Percentiles rank a stretch among this genome's conserved stretches.
phyloP scores from a whole-genome alignment of 2,888 invertebrate genomes.

The Amphipoea oculea region DNA sequence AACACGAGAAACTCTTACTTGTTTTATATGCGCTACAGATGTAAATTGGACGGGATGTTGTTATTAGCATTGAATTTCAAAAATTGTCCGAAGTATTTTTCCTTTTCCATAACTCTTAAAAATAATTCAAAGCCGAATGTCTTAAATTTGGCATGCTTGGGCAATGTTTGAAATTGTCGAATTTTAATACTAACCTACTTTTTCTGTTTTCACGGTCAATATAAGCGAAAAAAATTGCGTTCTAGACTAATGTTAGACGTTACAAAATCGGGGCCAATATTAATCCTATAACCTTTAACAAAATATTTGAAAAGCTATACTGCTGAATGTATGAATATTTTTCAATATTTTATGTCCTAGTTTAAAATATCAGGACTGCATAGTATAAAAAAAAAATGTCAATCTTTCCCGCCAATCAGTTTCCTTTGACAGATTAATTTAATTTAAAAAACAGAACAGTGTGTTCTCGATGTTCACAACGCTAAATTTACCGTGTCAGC shows the following conservation, averaged over 20 bases:
- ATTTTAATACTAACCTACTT: constrained; percentile 69
- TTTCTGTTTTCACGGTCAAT: constrained; percentile 75
- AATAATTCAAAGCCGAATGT: not conserved
- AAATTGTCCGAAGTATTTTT: not conserved
- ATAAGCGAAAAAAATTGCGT: constrained; percentile 73
- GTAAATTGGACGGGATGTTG: constrained; percentile 59
- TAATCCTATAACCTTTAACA: constrained; percentile 11
- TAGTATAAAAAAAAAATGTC: constrained; percentile 58
- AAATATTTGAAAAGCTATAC: constrained; percentile 2
- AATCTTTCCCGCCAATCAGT: constrained; percentile 68
- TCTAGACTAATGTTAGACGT: constrained; percentile 70
- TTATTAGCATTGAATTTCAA: constrained; percentile 28
- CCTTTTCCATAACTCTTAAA: not conserved
- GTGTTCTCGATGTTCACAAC: constrained; percentile 71
- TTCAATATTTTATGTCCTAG: not conserved
- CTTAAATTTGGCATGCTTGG: constrained; percentile 13
- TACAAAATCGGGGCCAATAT: constrained; percentile 63
- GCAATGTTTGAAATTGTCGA: not conserved
- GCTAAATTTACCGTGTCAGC: constrained; percentile 80
- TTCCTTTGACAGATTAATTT: constrained; percentile 70
- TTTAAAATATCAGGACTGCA: not conserved
- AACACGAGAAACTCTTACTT: constrained; percentile 66
- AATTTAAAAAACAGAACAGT: constrained; percentile 75
- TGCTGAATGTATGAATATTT: not conserved
- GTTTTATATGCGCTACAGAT: constrained; percentile 60